Conservation (phyloP, 2,113 vertebrate species). For the Spea multiplicata region DNA sequence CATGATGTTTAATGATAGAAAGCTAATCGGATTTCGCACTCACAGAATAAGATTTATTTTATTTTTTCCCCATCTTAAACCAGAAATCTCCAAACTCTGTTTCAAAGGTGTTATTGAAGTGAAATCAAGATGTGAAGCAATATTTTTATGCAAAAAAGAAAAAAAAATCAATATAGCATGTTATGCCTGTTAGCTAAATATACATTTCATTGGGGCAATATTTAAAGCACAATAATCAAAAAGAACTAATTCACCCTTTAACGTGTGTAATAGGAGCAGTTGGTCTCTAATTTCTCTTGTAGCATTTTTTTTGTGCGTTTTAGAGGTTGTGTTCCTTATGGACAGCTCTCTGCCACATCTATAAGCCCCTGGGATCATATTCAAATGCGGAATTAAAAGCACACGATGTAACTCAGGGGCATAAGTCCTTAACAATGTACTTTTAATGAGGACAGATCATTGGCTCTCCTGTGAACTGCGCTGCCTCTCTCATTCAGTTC, state of each 20-base stretch:
- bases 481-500: no score
- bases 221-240: neutral
- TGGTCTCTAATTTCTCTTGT: neutral
- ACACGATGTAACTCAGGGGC: neutral
- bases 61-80: no score
- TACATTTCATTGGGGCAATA: no score
- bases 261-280: neutral
- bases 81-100: no score
- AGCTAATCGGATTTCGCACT: no score
- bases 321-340: neutral
- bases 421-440: neutral
- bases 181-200: no score
- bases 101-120: no score
- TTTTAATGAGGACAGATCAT: neutral
- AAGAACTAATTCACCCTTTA: neutral
- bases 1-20: no score
- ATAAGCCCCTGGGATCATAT: neutral
- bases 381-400: neutral
- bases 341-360: neutral
- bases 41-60: no score
- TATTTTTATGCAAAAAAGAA: no score
- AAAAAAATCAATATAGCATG: no score
- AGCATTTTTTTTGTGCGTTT: neutral
- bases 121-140: no score
- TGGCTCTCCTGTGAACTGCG: neutral